Conservation (phyloP, 1,140 invertebrate genomes). For the Acromyrmex heyeri region DNA sequence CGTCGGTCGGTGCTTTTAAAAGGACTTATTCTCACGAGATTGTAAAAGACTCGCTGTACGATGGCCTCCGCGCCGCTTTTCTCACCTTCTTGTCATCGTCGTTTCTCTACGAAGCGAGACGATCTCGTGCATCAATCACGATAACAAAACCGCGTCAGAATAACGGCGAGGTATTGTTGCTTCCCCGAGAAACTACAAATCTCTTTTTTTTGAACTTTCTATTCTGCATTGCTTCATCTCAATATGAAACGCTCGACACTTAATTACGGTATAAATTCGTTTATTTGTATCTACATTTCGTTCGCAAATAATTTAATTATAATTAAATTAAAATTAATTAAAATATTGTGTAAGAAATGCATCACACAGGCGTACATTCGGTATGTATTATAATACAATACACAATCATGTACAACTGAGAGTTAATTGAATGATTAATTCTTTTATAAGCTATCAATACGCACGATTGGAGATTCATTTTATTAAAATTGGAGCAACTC, state of each 20-base stretch:
- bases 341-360: not conserved
- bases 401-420: not conserved
- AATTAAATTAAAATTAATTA: not conserved
- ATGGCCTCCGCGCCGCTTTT: conserved; percentile 16
- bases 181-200: conserved; percentile 4
- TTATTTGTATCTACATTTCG: not conserved
- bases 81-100: conserved; percentile 31
- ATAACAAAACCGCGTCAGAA: conserved; percentile 54
- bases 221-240: not conserved
- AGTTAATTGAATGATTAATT: conserved; percentile 45
- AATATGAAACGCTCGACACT: not conserved
- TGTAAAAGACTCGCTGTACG: conserved; percentile 41
- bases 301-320: not conserved
- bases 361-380: not conserved
- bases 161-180: conserved; percentile 36
- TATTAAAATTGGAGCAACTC: conserved; percentile 58
- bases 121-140: conserved; percentile 59
- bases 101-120: conserved; percentile 25
- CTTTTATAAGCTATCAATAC: conserved; percentile 3
- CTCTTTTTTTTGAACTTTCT: not conserved
- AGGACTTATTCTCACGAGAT: conserved; percentile 38
- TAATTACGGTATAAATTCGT: not conserved
- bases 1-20: conserved; percentile 46
- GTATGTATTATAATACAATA: not conserved
- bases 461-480: conserved; percentile 14